Conservation (phyloP, 30 jellyfish, hydroid and myxozoan species). For the Mastigias papua region DNA sequence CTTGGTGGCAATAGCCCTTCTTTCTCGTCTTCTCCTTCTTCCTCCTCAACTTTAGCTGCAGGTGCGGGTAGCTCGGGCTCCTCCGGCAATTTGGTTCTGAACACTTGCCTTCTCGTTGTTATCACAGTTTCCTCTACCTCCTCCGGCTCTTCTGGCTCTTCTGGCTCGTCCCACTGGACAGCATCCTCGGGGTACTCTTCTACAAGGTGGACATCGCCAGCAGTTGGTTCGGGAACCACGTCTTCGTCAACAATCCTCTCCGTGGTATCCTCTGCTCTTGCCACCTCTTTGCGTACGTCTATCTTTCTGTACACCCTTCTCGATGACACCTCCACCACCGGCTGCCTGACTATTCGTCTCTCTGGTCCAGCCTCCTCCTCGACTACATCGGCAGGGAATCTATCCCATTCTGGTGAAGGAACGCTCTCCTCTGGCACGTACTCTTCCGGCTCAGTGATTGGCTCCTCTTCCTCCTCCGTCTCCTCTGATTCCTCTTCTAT, state of each 20-base stretch:
- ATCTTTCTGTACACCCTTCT: slow-evolving; percentile 48
- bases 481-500: background rate
- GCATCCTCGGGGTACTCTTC: slow-evolving; percentile 33
- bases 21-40: background rate
- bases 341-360: slow-evolving; percentile 57
- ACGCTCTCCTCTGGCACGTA: slow-evolving; percentile 35
- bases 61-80: too few relatives aligned
- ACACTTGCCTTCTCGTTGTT: too few relatives aligned
- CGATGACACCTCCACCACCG: slow-evolving; percentile 44
- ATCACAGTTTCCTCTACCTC: slow-evolving; percentile 6
- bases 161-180: too few relatives aligned
- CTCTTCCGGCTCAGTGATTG: slow-evolving; percentile 46
- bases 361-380: slow-evolving; percentile 22
- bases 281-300: slow-evolving; percentile 64
- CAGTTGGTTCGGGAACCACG: slow-evolving; percentile 74
- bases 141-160: slow-evolving; percentile 3
- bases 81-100: too few relatives aligned
- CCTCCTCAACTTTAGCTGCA: too few relatives aligned
- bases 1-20: slow-evolving; percentile 25
- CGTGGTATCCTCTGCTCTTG: slow-evolving; percentile 52
- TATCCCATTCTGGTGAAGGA: slow-evolving; percentile 8
- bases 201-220: slow-evolving; percentile 36
- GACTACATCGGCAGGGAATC: slow-evolving; percentile 31
- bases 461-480: slow-evolving; percentile 22
- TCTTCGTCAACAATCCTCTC: slow-evolving; percentile 60